Base-by-base conservation (phyloP, 2,888 invertebrate genomes). In the Tenthredo mesomela region DNA sequence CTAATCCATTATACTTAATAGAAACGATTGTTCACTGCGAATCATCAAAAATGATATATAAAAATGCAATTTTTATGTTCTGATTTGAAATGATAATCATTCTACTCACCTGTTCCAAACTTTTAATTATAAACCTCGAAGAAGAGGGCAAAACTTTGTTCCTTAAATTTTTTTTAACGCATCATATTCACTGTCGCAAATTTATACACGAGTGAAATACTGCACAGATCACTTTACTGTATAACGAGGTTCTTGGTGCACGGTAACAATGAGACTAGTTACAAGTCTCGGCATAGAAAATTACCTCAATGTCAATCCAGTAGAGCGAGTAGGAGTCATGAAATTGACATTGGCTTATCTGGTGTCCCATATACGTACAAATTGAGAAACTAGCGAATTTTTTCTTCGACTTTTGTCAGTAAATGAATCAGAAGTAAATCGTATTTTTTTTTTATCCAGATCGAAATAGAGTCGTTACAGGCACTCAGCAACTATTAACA, bases 291-390 rank as follows among this genome's bases (percentile, higher is more conserved):
- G 43, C n/a, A 21, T 21, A 73, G 71, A 40, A 73, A 73, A 73
- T 73, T 9, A 43, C n/a, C 40, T 43, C 71, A 21, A 73, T 73
- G 71, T 40, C 71, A 73, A 73, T 10, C 33, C 33, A 33, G 67
- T 25, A 33, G 67, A 33, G 15, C 33, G 29, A 25, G 67, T 33
- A 67, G 67, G 67, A 67, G 67, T 25, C 67, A 7, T 6, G 33
- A 12, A 33, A 15, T 29, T 67, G 33, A 1, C 33, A 67, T 15
- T 15, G 4, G 67, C 33, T 67, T 33, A 67, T 67, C 33, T 33
- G 6, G 67, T 33, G 1, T 33, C 12, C 67, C 6, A 33, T 67
- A 25, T 33, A 67, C 5, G 67, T 25, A 67, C n/a, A 1, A 7
- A n/a, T 2, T 1, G 54, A 54, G n/a, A 54, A 54, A 54, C n/a